Evolutionary conservation across 2,113 vertebrate genomes (phyloP), one percentile per base, ranked within the genome.

Genomic region (Hippolais icterina): DNA sequence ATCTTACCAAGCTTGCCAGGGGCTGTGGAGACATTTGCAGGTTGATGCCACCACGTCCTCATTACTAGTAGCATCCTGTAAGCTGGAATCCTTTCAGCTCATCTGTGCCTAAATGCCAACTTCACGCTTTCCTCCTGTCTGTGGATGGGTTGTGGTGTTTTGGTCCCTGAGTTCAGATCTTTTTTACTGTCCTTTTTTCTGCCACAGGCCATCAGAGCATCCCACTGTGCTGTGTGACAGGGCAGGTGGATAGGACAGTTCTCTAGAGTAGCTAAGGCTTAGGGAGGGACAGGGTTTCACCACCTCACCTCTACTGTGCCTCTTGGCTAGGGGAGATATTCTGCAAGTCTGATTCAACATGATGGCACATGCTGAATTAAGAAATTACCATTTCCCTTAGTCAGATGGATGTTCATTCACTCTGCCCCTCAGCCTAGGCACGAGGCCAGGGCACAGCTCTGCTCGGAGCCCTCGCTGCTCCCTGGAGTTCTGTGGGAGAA

Each of bases 401-500:
- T 61, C 39, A 49, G 50, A 41, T 35, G 71, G 71, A 52, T 66
- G 79, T 44, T 44, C 42, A 39, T 39, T 39, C 37, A 39, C 42
- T 44, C 15, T 44, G 42, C 14, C 87, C 31, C 83, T 61, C 89
- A 74, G 46, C 11, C 53, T 18, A 9, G 82, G 75, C 65, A 22
- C 0, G 21, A 19, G n/a, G 70, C 70, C 61, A 64, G 75, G 12
- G 52, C 76, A 29, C 37, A 5, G 15, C 2, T 35, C 20, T 60
- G 47, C 41, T 9, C 28, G 1, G 28, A 78, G 66, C 42, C 28
- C 42, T 63, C 7, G 6, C 8, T 11, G 42, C 5, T 46, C 72
- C 39, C 0, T 5, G 19, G 13, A 0, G 10, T 3, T 15, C 66
- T 2, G 19, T 4, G 57, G 59, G 50, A 89, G 53, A 47, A 17